Conservation (phyloP, 2,888 invertebrate genomes). For the Acleris literana region DNA sequence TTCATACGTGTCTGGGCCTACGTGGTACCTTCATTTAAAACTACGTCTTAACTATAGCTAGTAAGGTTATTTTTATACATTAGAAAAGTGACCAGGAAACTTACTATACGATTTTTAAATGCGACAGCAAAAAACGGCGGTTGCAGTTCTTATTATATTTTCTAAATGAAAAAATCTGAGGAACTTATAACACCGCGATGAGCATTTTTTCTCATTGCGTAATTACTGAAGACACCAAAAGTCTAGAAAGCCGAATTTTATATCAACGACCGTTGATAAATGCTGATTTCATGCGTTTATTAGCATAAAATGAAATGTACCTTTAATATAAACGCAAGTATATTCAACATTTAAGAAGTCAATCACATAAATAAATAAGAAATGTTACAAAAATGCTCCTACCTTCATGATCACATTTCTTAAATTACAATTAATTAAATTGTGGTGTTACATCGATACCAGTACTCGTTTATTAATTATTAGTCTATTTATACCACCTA, state of each 20-base stretch:
- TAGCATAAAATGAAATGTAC: too few species aligned
- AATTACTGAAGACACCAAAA: too few species aligned
- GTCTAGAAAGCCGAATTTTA: too few species aligned
- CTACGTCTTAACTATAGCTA: slow-evolving; percentile 55
- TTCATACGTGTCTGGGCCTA: slow-evolving; percentile 52
- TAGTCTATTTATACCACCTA: slow-evolving; percentile 43
- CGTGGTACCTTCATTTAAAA: slow-evolving; percentile 68
- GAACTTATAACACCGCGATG: too few species aligned
- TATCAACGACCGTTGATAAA: too few species aligned
- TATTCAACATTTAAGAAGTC: background rate
- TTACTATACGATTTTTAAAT: background rate
- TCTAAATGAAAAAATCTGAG: background rate
- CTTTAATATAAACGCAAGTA: too few species aligned
- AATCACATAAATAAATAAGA: slow-evolving; percentile 2
- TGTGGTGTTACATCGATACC: slow-evolving; percentile 64
- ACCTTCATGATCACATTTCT: slow-evolving; percentile 40
- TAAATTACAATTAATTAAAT: slow-evolving; percentile 42
- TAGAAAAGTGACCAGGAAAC: slow-evolving; percentile 50
- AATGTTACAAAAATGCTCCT: slow-evolving; percentile 9
- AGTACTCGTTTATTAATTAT: slow-evolving; percentile 51
- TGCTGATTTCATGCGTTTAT: too few species aligned
- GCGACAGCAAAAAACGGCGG: background rate
- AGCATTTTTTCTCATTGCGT: too few species aligned
- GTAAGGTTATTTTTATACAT: slow-evolving; percentile 49
- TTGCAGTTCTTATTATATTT: background rate